Evolutionary conservation across 2,113 vertebrate species (phyloP).

Genomic region (Phalacrocorax aristotelis): DNA sequence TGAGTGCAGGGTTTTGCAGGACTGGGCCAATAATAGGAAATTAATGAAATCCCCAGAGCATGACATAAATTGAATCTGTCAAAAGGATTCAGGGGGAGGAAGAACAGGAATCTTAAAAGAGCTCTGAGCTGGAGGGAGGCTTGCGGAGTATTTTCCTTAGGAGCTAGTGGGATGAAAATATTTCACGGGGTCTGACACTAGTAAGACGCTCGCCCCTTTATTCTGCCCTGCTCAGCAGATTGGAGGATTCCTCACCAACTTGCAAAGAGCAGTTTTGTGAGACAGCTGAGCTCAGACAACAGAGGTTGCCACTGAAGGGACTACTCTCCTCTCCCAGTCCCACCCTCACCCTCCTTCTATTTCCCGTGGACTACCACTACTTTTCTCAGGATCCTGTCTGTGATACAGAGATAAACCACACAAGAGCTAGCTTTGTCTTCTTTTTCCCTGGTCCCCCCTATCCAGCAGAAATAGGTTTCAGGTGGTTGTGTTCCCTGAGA

Average conservation of each 20-base stretch:
- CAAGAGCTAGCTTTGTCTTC: not conserved
- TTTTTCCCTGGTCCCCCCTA: not conserved
- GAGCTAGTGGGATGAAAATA: not conserved
- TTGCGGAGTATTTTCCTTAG: not conserved
- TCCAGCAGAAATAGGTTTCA: not conserved
- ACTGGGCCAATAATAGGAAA: not conserved
- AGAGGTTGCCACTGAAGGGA: not conserved
- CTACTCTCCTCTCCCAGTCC: not conserved
- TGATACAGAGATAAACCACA: not conserved
- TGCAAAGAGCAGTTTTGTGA: not conserved
- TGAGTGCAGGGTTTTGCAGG: not conserved
- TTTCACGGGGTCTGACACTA: not conserved
- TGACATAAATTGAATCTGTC: not conserved
- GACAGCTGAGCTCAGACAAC: not conserved
- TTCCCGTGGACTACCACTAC: accelerated
- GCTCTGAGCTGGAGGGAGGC: not conserved
- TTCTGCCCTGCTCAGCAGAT: not conserved
- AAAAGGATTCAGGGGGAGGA: slow-evolving; percentile 2
- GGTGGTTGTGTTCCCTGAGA: not conserved
- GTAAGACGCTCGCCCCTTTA: not conserved
- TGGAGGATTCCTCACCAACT: not conserved
- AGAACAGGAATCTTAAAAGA: not conserved
- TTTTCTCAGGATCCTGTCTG: not conserved
- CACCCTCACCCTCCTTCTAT: not conserved
- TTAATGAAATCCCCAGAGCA: not conserved